Percentiles rank a stretch among this genome's conserved stretches.
phyloP scores from a whole-genome alignment of 1,140 invertebrate species.

The Nomia melanderi region DNA sequence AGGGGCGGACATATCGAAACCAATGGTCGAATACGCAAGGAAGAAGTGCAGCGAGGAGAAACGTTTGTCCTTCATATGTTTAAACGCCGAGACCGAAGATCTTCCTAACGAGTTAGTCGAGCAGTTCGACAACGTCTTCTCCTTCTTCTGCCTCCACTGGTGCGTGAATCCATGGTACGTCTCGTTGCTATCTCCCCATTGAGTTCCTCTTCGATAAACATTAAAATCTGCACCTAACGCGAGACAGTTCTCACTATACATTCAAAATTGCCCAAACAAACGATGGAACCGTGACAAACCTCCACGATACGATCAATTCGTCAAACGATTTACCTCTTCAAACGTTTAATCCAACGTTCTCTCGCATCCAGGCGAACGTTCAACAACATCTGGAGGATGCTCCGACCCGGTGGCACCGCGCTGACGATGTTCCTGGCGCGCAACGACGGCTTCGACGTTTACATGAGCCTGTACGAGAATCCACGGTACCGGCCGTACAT shows the following conservation, averaged over 20 bases:
- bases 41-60: slow-evolving; percentile 78
- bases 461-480: slow-evolving; percentile 82
- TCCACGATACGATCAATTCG: too few species aligned
- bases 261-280: too few species aligned
- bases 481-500: slow-evolving; percentile 86
- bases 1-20: slow-evolving; percentile 86
- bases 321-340: too few species aligned
- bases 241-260: too few species aligned
- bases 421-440: slow-evolving; percentile 86
- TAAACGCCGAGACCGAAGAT: slow-evolving; percentile 84
- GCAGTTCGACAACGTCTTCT: slow-evolving; percentile 87
- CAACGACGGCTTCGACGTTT: slow-evolving; percentile 88
- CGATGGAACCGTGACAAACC: too few species aligned
- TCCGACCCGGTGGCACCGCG: slow-evolving; percentile 85
- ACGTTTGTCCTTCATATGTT: slow-evolving; percentile 82
- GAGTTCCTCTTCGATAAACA: too few species aligned
- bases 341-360: too few species aligned
- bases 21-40: slow-evolving; percentile 87
- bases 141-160: slow-evolving; percentile 93
- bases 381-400: slow-evolving; percentile 84
- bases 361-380: slow-evolving; percentile 82
- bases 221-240: too few species aligned
- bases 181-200: too few species aligned
- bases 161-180: slow-evolving; percentile 87
- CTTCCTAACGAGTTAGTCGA: slow-evolving; percentile 79